Conservation (phyloP, 2,888 invertebrate species). For the Erynnis tages region DNA sequence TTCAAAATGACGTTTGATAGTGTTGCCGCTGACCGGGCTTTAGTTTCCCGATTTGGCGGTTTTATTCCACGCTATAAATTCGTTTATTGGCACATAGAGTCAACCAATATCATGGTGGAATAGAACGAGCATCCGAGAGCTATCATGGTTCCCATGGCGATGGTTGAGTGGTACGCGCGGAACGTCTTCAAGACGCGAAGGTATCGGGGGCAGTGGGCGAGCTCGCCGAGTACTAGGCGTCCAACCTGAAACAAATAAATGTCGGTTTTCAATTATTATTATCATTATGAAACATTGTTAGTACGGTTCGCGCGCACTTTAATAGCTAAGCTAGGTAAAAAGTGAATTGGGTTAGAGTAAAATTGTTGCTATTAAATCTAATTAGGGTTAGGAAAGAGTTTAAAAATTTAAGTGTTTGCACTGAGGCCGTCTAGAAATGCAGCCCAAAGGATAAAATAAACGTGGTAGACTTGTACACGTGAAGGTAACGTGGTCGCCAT, state of each 20-base stretch:
- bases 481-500: no score
- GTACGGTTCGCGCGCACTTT: slow-evolving; percentile 4
- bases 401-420: no score
- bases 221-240: slow-evolving; percentile 84
- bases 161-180: slow-evolving; percentile 87
- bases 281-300: slow-evolving; percentile 11
- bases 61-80: not conserved
- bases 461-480: no score
- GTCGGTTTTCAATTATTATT: not conserved
- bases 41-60: slow-evolving; percentile 20
- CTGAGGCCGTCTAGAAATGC: no score
- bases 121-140: slow-evolving; percentile 71
- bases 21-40: slow-evolving; percentile 17
- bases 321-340: slow-evolving; percentile 5
- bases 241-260: slow-evolving; percentile 80
- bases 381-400: no score
- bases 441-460: no score
- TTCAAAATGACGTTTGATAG: not conserved
- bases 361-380: not conserved
- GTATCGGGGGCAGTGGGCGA: slow-evolving; percentile 90
- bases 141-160: slow-evolving; percentile 90
- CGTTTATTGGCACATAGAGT: slow-evolving; percentile 64
- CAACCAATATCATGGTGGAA: slow-evolving; percentile 72
- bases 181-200: slow-evolving; percentile 87
- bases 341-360: slow-evolving; percentile 1